These are phyloP conservation scores for Rotaria socialis DNA, from an alignment of 2,888 invertebrate genomes.

Conservation along the genomic window DNA sequence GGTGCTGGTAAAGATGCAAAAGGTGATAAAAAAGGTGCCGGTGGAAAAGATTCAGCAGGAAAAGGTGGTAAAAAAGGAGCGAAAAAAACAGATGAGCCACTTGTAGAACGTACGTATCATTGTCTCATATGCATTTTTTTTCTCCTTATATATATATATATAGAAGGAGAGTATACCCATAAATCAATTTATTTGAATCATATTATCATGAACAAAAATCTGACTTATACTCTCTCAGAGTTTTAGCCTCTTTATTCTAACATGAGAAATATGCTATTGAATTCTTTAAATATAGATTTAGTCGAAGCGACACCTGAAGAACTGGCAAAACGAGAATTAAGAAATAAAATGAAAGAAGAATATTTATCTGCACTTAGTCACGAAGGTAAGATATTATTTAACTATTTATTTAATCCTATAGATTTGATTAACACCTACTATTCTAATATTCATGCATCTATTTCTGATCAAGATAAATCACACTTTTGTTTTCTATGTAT, in stretches of 20 bases:
- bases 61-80: conserved; percentile 51
- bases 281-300: neutral
- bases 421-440: neutral
- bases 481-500: too few species aligned
- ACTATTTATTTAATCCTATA: neutral
- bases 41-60: conserved; percentile 52
- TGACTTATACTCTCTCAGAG: neutral
- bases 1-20: conserved; percentile 16
- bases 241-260: neutral
- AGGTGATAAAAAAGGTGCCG: conserved; percentile 13
- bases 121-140: too few species aligned
- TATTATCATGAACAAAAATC: too few species aligned
- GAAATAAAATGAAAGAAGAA: conserved; percentile 55
- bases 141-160: neutral
- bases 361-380: conserved; percentile 56
- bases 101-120: conserved; percentile 46
- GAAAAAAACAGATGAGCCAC: conserved; percentile 50
- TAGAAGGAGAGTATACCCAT: neutral
- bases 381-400: conserved; percentile 52
- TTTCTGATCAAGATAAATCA: too few species aligned
- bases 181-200: too few species aligned
- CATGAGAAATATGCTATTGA: too few species aligned
- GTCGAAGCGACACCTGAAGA: conserved; percentile 56
- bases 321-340: conserved; percentile 51
- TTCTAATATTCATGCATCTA: too few species aligned